Evolutionary conservation across 2,888 invertebrate genomes (phyloP).

Genomic region (Amphipyra berbera): DNA sequence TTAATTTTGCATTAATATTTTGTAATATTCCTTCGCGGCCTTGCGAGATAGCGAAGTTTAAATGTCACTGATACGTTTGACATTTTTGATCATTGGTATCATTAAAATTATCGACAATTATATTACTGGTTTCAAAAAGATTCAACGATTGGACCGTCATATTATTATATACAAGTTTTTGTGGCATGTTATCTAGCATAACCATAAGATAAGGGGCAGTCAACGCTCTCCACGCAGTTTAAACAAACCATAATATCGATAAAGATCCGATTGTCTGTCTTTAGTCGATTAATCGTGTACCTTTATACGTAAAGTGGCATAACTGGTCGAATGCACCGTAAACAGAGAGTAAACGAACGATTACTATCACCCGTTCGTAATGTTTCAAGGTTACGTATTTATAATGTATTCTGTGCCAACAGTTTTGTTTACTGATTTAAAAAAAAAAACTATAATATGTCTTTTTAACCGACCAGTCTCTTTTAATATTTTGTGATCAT

Average conservation of each 20-base stretch:
- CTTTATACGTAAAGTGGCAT: not conserved
- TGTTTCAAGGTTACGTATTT: constrained; percentile 18
- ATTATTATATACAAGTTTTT: constrained; percentile 37
- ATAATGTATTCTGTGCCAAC: constrained; percentile 18
- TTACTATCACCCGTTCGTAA: constrained; percentile 5
- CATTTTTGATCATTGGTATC: constrained; percentile 28
- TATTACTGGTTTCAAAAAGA: constrained; percentile 5
- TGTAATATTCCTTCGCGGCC: constrained; percentile 30
- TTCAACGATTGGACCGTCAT: constrained; percentile 11
- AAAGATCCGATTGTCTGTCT: constrained; percentile 42
- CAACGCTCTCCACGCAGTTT: constrained; percentile 63
- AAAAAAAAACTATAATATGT: not conserved
- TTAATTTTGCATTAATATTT: constrained; percentile 35
- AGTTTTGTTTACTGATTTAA: constrained; percentile 27
- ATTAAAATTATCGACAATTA: constrained; percentile 24
- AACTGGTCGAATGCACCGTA: too few relatives aligned
- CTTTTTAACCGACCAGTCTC: too few relatives aligned
- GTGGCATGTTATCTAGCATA: constrained; percentile 46
- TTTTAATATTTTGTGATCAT: too few relatives aligned
- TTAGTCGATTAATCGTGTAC: constrained; percentile 15
- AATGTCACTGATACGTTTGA: constrained; percentile 47
- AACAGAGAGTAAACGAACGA: constrained; percentile 5
- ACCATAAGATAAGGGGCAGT: constrained; percentile 69
- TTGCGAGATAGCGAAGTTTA: constrained; percentile 41
- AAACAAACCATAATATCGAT: constrained; percentile 62